Conservation (phyloP, 2,797 vertebrate genomes). For the Chloroceryle amazona region DNA sequence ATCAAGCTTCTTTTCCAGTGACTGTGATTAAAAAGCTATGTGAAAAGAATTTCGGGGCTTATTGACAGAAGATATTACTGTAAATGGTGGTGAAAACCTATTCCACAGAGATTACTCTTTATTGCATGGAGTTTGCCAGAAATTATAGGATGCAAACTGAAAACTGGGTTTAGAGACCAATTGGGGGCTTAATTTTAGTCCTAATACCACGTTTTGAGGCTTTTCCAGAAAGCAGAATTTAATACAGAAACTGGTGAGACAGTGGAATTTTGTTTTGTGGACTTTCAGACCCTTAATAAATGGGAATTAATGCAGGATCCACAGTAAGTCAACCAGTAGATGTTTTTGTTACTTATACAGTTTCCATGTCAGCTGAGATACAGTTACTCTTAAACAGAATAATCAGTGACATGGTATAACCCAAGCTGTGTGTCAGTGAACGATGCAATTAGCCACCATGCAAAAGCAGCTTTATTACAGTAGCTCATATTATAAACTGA, state of each 20-base stretch:
- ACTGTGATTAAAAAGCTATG: conserved; percentile 44
- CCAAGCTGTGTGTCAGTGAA: not conserved
- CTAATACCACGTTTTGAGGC: conserved; percentile 8
- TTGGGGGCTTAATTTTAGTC: conserved; percentile 4
- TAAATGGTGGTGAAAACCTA: conserved; percentile 43
- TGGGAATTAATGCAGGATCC: conserved; percentile 39
- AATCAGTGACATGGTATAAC: not conserved
- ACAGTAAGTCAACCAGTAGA: not conserved
- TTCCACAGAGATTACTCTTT: conserved; percentile 7
- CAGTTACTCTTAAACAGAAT: not conserved
- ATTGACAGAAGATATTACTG: conserved; percentile 48
- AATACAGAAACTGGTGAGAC: conserved; percentile 30
- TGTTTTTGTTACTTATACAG: not conserved
- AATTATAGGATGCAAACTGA: conserved; percentile 33
- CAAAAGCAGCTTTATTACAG: not conserved
- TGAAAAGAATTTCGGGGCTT: conserved; percentile 27
- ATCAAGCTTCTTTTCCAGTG: conserved; percentile 29
- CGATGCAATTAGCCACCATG: conserved; percentile 9
- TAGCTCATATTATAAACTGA: not conserved
- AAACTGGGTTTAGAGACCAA: conserved; percentile 38
- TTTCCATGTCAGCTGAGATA: conserved; percentile 48
- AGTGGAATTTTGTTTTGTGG: conserved; percentile 46
- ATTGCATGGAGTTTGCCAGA: conserved; percentile 24
- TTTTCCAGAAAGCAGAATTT: conserved; percentile 55
- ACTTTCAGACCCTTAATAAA: conserved; percentile 11